Conservation (phyloP, 2,888 invertebrate genomes). For the Abrostola triplasia region DNA sequence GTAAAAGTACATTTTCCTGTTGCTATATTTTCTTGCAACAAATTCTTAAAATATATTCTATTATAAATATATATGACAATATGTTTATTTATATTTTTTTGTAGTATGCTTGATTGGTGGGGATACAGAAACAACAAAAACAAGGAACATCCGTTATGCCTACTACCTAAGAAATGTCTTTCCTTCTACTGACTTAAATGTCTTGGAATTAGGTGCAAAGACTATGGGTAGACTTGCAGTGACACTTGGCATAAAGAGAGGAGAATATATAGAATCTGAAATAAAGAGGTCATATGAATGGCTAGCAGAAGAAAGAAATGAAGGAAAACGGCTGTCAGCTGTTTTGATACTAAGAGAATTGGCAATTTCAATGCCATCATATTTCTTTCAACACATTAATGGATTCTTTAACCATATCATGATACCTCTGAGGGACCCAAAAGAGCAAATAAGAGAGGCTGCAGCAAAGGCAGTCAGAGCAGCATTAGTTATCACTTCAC, state of each 20-base stretch:
- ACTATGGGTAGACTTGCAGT: constrained; percentile 97
- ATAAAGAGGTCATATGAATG: constrained; percentile 98
- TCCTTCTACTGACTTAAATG: constrained; percentile 95
- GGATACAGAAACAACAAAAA: constrained; percentile 96
- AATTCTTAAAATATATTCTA: background rate
- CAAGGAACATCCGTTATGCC: constrained; percentile 95
- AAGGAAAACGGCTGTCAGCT: constrained; percentile 96
- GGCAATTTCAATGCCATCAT: constrained; percentile 98
- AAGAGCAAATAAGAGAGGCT: constrained; percentile 96
- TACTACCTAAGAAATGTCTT: constrained; percentile 96
- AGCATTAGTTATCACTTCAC: constrained; percentile 97
- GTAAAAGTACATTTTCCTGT: constrained; percentile 19
- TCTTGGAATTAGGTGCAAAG: constrained; percentile 98
- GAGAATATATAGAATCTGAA: constrained; percentile 98
- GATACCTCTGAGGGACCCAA: constrained; percentile 96
- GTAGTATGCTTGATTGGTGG: constrained; percentile 96
- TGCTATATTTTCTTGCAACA: background rate
- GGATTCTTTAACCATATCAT: constrained; percentile 97
- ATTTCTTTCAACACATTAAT: constrained; percentile 97
- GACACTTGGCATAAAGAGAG: constrained; percentile 96
- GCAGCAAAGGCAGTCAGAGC: constrained; percentile 97
- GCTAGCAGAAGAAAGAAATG: constrained; percentile 96
- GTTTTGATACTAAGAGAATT: constrained; percentile 97
- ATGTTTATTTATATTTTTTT: constrained; percentile 58
- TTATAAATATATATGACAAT: constrained; percentile 4